Conservation (phyloP, 1,140 invertebrate species). For the Stenopsyche tienmushanensis region DNA sequence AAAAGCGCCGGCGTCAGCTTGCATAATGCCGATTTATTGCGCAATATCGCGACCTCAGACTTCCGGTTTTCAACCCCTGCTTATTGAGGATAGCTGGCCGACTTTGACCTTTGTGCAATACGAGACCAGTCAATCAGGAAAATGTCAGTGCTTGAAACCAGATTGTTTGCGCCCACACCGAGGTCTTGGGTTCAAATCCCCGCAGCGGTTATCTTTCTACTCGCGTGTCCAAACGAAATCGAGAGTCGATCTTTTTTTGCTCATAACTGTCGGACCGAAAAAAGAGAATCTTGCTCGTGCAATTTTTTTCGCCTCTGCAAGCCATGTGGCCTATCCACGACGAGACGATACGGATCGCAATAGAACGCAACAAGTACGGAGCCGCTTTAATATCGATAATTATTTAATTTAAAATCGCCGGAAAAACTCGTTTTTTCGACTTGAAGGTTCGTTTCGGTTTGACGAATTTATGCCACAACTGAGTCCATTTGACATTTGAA, state of each 20-base stretch:
- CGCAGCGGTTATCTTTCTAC: background rate
- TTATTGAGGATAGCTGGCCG: slow-evolving; percentile 5
- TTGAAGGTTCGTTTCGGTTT: no score
- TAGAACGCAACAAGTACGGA: no score
- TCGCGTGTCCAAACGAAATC: background rate
- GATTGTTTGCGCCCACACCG: slow-evolving; percentile 20
- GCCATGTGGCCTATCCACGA: no score
- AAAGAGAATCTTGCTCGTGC: no score
- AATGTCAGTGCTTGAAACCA: slow-evolving; percentile 20
- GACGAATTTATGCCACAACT: no score
- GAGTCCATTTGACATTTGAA: no score
- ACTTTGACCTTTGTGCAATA: slow-evolving; percentile 26
- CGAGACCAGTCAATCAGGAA: slow-evolving; percentile 17
- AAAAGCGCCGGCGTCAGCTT: no score
- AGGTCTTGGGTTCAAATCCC: slow-evolving; percentile 11
- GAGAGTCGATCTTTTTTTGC: background rate
- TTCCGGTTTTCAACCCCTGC: background rate
- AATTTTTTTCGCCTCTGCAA: no score
- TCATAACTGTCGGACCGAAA: background rate
- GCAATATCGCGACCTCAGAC: background rate
- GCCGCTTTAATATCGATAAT: no score
- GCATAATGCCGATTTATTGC: no score
- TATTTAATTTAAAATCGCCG: background rate
- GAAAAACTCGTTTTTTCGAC: no score
- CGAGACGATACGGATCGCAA: no score